Base-by-base conservation (phyloP, 2,888 invertebrate species). In the Yponomeuta sedellus region DNA sequence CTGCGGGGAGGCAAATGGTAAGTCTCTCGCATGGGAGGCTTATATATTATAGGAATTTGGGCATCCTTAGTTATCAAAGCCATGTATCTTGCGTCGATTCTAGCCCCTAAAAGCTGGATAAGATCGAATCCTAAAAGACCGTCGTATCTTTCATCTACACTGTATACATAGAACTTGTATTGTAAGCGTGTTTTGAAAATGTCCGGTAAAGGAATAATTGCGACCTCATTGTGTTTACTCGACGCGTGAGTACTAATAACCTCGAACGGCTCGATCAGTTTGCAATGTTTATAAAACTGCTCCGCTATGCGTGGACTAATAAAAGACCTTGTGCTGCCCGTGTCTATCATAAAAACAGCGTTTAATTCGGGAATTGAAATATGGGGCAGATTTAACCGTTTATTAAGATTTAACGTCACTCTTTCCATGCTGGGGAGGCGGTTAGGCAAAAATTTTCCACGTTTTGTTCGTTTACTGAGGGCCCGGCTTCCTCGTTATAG, bases 211-310 rank as follows among this genome's bases (percentile, higher is more conserved):
- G n/a, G 10, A 19, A 63, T 63, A 20, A 19, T n/a, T n/a, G 22
- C 40, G 10, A 63, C 40, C 22, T 20, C 40, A 44, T 63, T 6
- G 20, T 63, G 63, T n/a, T 39, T 40, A n/a, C 63, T 63, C 5
- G 40, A n/a, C 10, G 40, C 63, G 28, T 63, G 63, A n/a, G 63
- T 63, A 40, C 40, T 63, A 34, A 40, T 16, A 10, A 63, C 63
- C 34, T 63, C 40, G 19, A 63, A 63, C 22, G 11, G 10, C 19
- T 63, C 63, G 10, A 16, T 20, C 16, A n/a, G n/a, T 44, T 19
- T 20, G n/a, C 11, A 40, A 11, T 63, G 12, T 6, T 16, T 11
- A 44, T 8, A 63, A 20, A 40, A 63, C n/a, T 4, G 39, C 8
- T 63, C n/a, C n/a, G 11, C 63, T 40, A 63, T n/a, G n/a, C 16